Evolutionary conservation across 1,140 invertebrate genomes (phyloP).

Genomic region (Drosophila subobscura): DNA sequence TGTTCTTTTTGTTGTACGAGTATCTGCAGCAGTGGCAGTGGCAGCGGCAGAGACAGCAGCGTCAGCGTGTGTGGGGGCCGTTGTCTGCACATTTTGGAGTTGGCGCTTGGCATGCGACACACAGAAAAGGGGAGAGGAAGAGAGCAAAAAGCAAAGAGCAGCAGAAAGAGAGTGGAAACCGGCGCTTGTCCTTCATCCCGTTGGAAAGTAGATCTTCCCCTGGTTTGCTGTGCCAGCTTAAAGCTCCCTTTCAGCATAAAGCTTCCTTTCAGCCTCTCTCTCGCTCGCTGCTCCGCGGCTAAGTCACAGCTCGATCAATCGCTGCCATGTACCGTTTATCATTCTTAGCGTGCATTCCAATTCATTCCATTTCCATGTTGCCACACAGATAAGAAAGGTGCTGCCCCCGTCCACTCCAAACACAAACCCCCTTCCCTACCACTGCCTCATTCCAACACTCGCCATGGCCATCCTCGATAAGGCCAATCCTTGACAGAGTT

Average conservation of each 20-base stretch:
- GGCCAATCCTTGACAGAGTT: too few species aligned
- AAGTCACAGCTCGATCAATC: conserved; percentile 25
- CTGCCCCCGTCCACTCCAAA: too few species aligned
- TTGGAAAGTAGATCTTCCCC: too few species aligned
- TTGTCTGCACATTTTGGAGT: conserved; percentile 56
- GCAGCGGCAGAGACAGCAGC: conserved; percentile 17
- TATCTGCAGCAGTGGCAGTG: conserved; percentile 20
- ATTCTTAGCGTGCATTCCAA: conserved; percentile 45
- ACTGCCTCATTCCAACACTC: too few species aligned
- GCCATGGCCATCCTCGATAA: too few species aligned
- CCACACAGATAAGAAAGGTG: conserved; percentile 33
- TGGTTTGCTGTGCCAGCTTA: too few species aligned
- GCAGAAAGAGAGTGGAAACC: neutral
- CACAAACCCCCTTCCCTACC: too few species aligned
- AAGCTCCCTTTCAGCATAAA: conserved; percentile 18
- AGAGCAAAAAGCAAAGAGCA: conserved; percentile 1
- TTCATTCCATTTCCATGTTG: conserved; percentile 56
- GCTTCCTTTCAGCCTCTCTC: neutral
- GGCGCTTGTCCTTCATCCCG: too few species aligned
- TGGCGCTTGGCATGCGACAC: conserved; percentile 68
- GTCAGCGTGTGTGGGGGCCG: conserved; percentile 40
- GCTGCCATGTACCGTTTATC: conserved; percentile 43
- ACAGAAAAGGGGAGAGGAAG: conserved; percentile 2
- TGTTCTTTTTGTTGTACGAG: conserved; percentile 10
- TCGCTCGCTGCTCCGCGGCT: too few species aligned